Evolutionary conservation across 2,888 invertebrate species (phyloP).

Genomic region (Tenthredo scrophulariae): DNA sequence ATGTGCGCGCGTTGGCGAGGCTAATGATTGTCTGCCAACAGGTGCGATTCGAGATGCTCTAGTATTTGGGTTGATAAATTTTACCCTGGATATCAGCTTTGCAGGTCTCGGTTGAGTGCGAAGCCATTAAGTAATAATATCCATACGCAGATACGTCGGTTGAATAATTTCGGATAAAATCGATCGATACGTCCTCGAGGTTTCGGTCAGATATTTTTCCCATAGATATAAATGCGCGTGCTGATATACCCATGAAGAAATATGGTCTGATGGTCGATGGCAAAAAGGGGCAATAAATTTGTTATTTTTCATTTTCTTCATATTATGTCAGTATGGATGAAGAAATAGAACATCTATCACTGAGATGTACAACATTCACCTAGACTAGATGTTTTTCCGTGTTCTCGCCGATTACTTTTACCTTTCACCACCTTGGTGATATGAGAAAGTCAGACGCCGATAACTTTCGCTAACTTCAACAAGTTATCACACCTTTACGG

Average conservation of each 20-base stretch:
- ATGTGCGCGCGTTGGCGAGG: background rate
- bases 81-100: background rate
- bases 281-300: background rate
- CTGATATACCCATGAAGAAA: constrained; percentile 18
- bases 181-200: constrained; percentile 10
- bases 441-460: background rate
- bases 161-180: constrained; percentile 23
- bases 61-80: background rate
- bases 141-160: background rate
- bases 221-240: constrained; percentile 6
- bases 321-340: background rate
- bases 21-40: background rate
- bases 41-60: background rate
- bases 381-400: background rate
- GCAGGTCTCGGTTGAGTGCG: background rate
- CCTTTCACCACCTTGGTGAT: background rate
- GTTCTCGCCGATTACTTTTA: background rate
- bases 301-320: background rate
- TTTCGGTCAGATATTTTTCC: constrained; percentile 18
- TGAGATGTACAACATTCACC: background rate
- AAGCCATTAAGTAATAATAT: background rate
- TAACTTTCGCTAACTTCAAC: too few relatives aligned
- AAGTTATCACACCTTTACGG: too few relatives aligned
- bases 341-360: background rate
- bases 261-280: background rate